Conservation (phyloP, 2,888 invertebrate species). For the Spodoptera exigua region DNA sequence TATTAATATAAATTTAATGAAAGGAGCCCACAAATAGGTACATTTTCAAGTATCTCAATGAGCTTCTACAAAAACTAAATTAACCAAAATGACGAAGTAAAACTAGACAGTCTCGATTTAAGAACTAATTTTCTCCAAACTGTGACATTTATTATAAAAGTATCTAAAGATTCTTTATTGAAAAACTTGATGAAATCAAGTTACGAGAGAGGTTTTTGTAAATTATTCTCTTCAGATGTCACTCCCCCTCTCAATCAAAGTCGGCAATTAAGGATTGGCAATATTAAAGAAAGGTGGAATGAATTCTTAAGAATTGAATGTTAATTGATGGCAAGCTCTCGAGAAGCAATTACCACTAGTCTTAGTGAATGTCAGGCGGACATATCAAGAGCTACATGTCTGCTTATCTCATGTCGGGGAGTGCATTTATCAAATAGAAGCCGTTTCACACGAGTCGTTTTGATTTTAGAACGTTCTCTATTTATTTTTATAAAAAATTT, state of each 20-base stretch:
- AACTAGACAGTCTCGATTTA: neutral
- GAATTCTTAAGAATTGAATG: constrained; percentile 50
- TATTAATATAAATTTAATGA: too few species aligned
- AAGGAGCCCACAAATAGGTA: too few species aligned
- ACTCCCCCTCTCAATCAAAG: constrained; percentile 32
- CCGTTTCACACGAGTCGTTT: constrained; percentile 50
- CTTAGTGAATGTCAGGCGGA: constrained; percentile 68
- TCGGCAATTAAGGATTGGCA: constrained; percentile 48
- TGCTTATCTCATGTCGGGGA: constrained; percentile 69
- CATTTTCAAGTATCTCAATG: too few species aligned
- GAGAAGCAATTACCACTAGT: constrained; percentile 75
- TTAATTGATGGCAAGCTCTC: constrained; percentile 60
- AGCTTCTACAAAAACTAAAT: too few species aligned
- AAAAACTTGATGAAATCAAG: neutral
- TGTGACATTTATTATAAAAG: too few species aligned
- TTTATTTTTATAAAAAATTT: neutral
- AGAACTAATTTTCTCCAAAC: neutral
- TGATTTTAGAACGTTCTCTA: constrained; percentile 2
- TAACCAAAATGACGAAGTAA: too few species aligned
- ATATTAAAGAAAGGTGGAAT: constrained; percentile 46
- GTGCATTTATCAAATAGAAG: constrained; percentile 69
- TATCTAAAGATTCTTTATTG: too few species aligned
- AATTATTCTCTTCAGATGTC: constrained; percentile 30
- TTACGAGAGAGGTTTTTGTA: constrained; percentile 9
- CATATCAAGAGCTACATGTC: constrained; percentile 70